Percentiles rank a stretch among this genome's conserved stretches.
Conservation (phyloP, 1,140 invertebrate genomes). For the Pseudomyrmex gracilis region DNA sequence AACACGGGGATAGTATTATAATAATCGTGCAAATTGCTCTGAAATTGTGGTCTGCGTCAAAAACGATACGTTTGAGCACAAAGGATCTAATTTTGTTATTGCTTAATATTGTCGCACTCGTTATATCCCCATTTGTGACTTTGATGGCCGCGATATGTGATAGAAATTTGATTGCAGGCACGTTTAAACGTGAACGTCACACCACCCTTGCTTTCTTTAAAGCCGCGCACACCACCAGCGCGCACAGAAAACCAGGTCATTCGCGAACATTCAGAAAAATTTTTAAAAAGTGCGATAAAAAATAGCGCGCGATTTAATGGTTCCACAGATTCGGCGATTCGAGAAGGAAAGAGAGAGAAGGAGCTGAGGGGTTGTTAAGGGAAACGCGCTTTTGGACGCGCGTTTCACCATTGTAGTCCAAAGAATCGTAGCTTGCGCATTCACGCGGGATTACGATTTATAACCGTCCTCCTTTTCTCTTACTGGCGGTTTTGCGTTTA, state of each 20-base stretch:
- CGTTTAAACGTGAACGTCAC: not conserved
- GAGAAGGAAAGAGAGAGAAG: not conserved
- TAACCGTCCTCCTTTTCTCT: slow-evolving; percentile 69
- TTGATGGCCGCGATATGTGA: not conserved
- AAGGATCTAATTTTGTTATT: not conserved
- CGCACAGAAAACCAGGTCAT: slow-evolving; percentile 2
- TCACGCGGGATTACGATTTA: slow-evolving; percentile 78
- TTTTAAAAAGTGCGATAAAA: slow-evolving; percentile 25
- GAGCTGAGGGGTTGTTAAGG: not conserved
- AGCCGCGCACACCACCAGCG: not conserved
- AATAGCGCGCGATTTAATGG: slow-evolving; percentile 35
- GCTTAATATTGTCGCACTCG: not conserved
- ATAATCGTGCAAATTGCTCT: not conserved
- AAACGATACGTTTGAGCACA: not conserved
- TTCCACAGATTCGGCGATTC: slow-evolving; percentile 38
- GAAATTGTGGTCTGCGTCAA: not conserved
- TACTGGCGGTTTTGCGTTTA: slow-evolving; percentile 54
- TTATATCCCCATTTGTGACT: not conserved
- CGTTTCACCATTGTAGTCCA: slow-evolving; percentile 62
- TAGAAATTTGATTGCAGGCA: not conserved
- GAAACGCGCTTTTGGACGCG: slow-evolving; percentile 20
- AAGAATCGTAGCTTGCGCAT: slow-evolving; percentile 68
- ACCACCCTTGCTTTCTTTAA: slow-evolving; percentile 21
- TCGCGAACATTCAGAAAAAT: slow-evolving; percentile 21
- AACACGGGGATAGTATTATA: not conserved